A percentile compares a stretch with the other conserved stretches of the same genome.
Conservation (phyloP, 2,797 vertebrate species). For the Gallirallus australis region DNA sequence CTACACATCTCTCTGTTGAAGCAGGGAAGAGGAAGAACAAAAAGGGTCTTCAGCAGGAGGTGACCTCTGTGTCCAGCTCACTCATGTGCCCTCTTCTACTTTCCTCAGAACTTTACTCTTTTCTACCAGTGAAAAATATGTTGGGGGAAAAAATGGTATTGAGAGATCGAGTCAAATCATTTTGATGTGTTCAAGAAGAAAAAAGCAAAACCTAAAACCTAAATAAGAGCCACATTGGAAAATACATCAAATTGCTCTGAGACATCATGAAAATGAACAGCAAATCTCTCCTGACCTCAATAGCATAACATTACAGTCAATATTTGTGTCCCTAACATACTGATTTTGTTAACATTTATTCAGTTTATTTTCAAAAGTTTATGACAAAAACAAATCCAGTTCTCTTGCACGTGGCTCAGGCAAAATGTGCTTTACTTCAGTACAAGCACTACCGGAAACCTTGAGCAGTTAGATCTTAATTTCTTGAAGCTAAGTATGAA, state of each 20-base stretch:
- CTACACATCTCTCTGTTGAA: not conserved
- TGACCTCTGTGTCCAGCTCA: not conserved
- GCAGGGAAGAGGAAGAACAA: not conserved
- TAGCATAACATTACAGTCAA: not conserved
- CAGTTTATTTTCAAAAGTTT: not conserved
- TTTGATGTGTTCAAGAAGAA: not conserved
- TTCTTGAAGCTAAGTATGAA: not conserved
- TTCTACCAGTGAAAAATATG: not conserved
- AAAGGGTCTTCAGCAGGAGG: not conserved
- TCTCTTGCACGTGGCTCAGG: not conserved
- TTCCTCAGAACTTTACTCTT: not conserved
- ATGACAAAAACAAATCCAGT: not conserved
- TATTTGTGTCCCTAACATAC: not conserved
- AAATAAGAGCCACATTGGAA: not conserved
- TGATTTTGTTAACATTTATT: not conserved
- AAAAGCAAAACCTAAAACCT: not conserved
- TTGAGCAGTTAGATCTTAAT: not conserved
- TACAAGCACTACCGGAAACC: not conserved
- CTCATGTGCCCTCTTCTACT: rapidly evolving
- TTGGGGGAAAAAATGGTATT: not conserved
- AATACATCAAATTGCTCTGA: not conserved
- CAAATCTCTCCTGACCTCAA: not conserved
- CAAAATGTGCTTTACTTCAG: not conserved
- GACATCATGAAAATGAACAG: not conserved
- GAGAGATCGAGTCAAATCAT: not conserved